Evolutionary conservation across 2,797 vertebrate genomes (phyloP), one percentile per base, ranked within the genome.

Genomic region (Stomatorhinus walkeri): DNA sequence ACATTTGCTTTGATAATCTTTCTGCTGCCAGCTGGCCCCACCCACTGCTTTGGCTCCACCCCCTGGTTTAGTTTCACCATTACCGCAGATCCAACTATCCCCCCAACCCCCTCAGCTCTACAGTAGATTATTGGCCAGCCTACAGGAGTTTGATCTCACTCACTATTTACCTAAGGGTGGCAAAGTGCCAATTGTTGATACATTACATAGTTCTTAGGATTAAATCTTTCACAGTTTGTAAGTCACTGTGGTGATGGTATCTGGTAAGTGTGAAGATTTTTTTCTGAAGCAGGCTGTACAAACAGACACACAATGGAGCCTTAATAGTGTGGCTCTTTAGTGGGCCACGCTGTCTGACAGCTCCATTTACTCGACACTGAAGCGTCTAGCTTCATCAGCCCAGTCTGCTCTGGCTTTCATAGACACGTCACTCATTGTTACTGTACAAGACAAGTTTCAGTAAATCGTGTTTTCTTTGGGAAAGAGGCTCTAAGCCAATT

Each of bases 401-500:
- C 32, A 19, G 48, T 24, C 46, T 93, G 49, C 89, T 91, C 91
- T 87, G 88, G 92, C 92, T 88, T 94, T 94, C 93, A 95, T 94
- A 94, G 95, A 93, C 94, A 95, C 94, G 94, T 96, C 96, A 95
- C 95, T 96, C 96, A 95, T 91, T 93, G 93, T 94, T 95, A 95
- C 96, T 94, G 94, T 93, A 91, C 95, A 92, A 90, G 93, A 95
- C 96, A 94, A 95, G 94, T 94, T 95, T 94, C 95, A 95, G 91
- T 94, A 93, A 95, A 95, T 93, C 93, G 94, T 97, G 96, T 96
- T 95, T 97, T 96, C 96, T 96, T 96, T 95, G 91, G 97, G 96
- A 97, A 97, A 96, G 95, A 92, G 94, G 95, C 96, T 94, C 94
- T 83, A 90, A 93, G 97, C 98, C 97, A 99, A 98, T 96, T 94